Evolutionary conservation across 2,888 invertebrate genomes (phyloP), one percentile per base, ranked within the genome.

Genomic region (Coelinius sp.): DNA sequence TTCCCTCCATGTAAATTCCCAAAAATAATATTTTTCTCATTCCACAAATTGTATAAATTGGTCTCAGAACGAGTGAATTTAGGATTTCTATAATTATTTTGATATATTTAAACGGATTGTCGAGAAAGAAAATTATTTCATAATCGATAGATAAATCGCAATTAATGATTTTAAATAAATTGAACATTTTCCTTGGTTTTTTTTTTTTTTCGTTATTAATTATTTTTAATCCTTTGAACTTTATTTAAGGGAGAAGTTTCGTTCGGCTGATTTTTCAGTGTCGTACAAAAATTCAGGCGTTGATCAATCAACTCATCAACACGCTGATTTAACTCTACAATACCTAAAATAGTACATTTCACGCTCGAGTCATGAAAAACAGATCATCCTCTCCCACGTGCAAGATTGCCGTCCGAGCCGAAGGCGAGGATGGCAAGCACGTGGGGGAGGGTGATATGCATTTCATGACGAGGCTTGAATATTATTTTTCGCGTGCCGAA

Each of bases 201-300:
- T 8, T 56, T 25, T 53, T 53, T 67, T 66, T 25, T 25, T 24
- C 62, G 22, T 62, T 59, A 35, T 27, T 10, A 22, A 68, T 53
- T n/a, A 71, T 59, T 63, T 72, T 44, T 22, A 63, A 22, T 31
- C 22, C 12, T 49, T 53, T 35, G 27, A 38, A 14, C 22, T 35
- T 56, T 31, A 14, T 56, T 31, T 56, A 7, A 31, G 14, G 53
- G 53, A 27, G 14, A n/a, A 56, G 5, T 49, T 27, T 59, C 59
- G 20, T 31, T 59, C 53, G n/a, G 10, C 14, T 53, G 27, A 25
- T 53, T 27, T 53, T 24, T 53, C 25, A 12, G 20, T 59, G 35
- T 59, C 35, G 59, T 59, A 59, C 59, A 59, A 59, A 59, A 59
- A 35, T 59, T 59, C 20, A 31, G 59, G 59, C 59, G 59, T 59